Conservation (phyloP, 2,888 invertebrate species). For the Eudemis profundana region DNA sequence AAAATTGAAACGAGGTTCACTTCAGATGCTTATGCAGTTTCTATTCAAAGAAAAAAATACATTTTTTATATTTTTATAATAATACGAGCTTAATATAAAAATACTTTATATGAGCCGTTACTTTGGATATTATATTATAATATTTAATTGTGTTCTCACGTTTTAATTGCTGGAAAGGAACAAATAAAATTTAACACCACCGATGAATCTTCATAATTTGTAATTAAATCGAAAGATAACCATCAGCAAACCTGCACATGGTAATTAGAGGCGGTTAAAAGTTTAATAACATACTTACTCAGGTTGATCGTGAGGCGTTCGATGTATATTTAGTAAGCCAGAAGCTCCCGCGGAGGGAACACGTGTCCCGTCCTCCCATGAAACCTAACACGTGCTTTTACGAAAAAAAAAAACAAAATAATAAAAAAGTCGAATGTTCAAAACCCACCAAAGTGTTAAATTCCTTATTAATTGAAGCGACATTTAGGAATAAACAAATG, state of each 20-base stretch:
- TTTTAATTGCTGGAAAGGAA: conserved; percentile 8
- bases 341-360: conserved; percentile 44
- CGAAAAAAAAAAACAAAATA: conserved; percentile 25
- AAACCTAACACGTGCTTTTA: conserved; percentile 40
- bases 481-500: conserved; percentile 5
- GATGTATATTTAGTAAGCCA: conserved; percentile 52
- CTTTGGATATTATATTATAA: conserved; percentile 1
- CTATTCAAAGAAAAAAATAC: not conserved
- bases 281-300: conserved; percentile 42
- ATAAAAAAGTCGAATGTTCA: not conserved
- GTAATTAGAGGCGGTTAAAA: conserved; percentile 41
- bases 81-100: not conserved
- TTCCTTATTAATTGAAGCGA: not conserved
- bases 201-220: conserved; percentile 27
- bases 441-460: not conserved
- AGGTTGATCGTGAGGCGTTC: conserved; percentile 49
- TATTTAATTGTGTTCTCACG: conserved; percentile 25
- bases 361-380: conserved; percentile 41
- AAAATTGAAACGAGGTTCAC: not conserved
- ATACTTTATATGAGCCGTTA: not conserved
- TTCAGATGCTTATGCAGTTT: not conserved
- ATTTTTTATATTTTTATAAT: not conserved
- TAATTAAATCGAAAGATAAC: conserved; percentile 34
- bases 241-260: conserved; percentile 31
- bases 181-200: conserved; percentile 27